These are phyloP conservation scores for Coendou prehensilis DNA, from an alignment of 2,797 vertebrate genomes.

Conservation along the genomic window DNA sequence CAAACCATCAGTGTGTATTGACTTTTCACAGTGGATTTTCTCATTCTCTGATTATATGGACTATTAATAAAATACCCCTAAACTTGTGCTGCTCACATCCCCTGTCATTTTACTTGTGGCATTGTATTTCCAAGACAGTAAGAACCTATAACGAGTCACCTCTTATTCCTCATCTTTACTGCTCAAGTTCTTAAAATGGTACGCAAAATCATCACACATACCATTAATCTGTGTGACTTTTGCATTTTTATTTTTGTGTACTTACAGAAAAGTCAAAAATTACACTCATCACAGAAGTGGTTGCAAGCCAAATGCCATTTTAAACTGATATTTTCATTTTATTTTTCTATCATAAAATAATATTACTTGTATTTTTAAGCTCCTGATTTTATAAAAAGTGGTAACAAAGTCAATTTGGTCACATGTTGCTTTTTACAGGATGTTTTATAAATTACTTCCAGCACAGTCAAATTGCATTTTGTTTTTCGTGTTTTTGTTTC, in stretches of 20 bases:
- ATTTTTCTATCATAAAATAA: background rate
- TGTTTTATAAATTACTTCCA: constrained; percentile 20
- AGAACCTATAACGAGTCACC: background rate
- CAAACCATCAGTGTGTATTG: background rate
- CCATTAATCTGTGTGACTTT: background rate
- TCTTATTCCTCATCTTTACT: background rate
- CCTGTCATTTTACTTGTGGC: background rate
- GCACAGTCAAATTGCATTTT: background rate
- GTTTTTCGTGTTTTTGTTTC: constrained; percentile 43
- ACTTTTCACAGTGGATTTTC: background rate
- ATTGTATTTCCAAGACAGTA: background rate
- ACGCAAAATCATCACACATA: background rate
- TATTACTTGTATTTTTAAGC: background rate
- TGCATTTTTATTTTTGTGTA: background rate
- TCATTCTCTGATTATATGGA: background rate
- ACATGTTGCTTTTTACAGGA: background rate
- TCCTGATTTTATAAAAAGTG: background rate
- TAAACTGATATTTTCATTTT: background rate
- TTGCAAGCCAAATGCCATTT: background rate
- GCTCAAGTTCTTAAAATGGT: background rate
- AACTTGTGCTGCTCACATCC: background rate
- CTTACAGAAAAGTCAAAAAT: background rate
- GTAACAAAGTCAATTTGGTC: background rate
- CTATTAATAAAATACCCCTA: background rate
- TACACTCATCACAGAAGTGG: background rate